phyloP scores from a whole-genome alignment of 2,797 vertebrate species.

The Acridotheres tristis region DNA sequence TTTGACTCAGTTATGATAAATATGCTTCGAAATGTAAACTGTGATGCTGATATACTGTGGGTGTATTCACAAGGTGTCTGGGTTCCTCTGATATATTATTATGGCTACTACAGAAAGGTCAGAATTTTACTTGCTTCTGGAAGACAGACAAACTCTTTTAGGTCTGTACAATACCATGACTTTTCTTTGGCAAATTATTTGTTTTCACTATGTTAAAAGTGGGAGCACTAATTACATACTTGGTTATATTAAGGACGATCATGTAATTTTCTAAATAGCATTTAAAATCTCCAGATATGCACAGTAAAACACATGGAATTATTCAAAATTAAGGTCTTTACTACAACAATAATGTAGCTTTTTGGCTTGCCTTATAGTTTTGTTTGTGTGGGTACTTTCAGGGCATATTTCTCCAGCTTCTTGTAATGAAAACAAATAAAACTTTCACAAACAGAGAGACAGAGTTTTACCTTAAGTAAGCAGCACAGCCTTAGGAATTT shows the following conservation, averaged over 20 bases:
- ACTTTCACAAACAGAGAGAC: background rate
- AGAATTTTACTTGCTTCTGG: background rate
- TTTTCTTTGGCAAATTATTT: background rate
- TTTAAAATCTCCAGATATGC: background rate
- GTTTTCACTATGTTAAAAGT: background rate
- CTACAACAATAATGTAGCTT: background rate
- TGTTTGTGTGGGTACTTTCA: background rate
- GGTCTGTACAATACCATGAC: background rate
- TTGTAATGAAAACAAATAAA: background rate
- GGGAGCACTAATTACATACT: background rate
- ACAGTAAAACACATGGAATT: background rate
- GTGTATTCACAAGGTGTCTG: background rate
- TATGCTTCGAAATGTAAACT: background rate
- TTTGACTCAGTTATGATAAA: conserved; percentile 21
- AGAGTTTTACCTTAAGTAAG: background rate
- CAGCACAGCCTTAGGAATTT: background rate
- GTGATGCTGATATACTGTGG: background rate
- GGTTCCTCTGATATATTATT: background rate
- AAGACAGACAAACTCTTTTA: background rate
- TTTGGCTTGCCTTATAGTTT: background rate
- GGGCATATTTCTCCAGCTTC: background rate
- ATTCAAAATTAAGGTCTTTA: background rate
- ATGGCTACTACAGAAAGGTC: background rate
- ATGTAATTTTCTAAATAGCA: background rate
- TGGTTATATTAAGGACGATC: background rate